These are phyloP conservation scores for Diuraphis noxia DNA, from an alignment of 1,140 invertebrate genomes.

Conservation along the genomic window DNA sequence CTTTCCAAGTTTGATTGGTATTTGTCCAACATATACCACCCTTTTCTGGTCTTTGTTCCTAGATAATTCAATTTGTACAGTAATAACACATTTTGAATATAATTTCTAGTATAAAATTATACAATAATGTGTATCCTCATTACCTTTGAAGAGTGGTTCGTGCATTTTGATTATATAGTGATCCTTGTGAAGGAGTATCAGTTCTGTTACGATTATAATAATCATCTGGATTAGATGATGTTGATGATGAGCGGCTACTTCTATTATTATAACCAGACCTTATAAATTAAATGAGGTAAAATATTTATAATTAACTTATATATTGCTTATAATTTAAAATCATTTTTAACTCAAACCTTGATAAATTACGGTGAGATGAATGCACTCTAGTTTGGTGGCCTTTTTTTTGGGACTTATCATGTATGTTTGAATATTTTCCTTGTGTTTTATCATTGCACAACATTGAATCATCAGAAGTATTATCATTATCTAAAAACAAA, in stretches of 20 bases:
- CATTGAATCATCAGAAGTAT: neutral
- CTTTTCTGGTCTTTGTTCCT: conserved; percentile 31
- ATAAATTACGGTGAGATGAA: neutral
- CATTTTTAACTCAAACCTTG: conserved; percentile 7
- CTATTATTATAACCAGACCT: conserved; percentile 28
- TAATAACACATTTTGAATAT: neutral
- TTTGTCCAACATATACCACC: conserved; percentile 48
- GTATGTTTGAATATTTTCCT: neutral
- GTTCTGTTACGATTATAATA: conserved; percentile 15
- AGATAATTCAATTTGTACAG: neutral
- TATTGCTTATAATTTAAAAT: neutral
- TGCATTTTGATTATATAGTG: conserved; percentile 1
- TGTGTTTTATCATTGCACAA: conserved; percentile 12
- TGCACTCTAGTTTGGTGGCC: neutral
- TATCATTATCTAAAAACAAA: conserved; percentile 14
- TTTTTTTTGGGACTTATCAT: conserved; percentile 27
- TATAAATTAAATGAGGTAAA: neutral
- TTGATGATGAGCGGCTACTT: conserved; percentile 26
- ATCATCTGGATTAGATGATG: conserved; percentile 12
- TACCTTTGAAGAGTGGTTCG: conserved; percentile 16
- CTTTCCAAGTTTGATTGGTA: conserved; percentile 42
- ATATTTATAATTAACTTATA: neutral
- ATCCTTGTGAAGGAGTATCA: neutral
- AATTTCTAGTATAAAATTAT: neutral
- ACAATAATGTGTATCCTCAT: neutral